Evolutionary conservation across 1,140 invertebrate species (phyloP).

Genomic region (Heliconius congener): DNA sequence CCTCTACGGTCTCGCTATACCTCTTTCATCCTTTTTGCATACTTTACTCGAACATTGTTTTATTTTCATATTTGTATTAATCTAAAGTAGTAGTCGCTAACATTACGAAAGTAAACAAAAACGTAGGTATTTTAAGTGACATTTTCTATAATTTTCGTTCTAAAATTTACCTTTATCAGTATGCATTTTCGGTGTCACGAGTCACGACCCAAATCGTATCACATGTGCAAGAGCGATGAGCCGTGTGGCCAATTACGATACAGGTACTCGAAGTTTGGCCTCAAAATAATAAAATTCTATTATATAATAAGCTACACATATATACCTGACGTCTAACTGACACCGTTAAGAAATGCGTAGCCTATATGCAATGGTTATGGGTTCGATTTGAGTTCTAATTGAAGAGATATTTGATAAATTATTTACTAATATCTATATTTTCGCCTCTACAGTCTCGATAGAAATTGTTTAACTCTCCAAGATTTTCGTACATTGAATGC

Average conservation of each 20-base stretch:
- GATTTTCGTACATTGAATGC: too few species aligned
- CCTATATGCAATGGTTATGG: background rate
- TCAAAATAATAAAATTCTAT: background rate
- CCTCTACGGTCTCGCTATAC: too few species aligned
- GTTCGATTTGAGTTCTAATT: background rate
- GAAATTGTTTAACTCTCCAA: background rate
- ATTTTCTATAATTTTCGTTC: background rate
- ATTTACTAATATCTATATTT: background rate
- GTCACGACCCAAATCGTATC: slow-evolving; percentile 39
- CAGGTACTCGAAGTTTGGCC: background rate
- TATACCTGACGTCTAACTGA: background rate
- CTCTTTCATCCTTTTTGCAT: too few species aligned
- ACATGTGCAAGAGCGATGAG: slow-evolving; percentile 28
- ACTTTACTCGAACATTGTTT: too few species aligned
- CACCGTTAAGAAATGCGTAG: too few species aligned
- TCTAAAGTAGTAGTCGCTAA: too few species aligned
- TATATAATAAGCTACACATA: background rate
- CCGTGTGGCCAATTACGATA: slow-evolving; percentile 24
- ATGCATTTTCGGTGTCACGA: slow-evolving; percentile 19
- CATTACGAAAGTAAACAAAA: too few species aligned
- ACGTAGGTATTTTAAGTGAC: background rate
- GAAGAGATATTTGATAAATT: background rate
- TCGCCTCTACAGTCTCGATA: background rate
- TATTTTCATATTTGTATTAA: too few species aligned
- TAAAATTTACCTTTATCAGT: slow-evolving; percentile 17